phyloP scores from a whole-genome alignment of 30 jellyfish, hydroid and myxozoan species.

The Phacellophora camtschatica region DNA sequence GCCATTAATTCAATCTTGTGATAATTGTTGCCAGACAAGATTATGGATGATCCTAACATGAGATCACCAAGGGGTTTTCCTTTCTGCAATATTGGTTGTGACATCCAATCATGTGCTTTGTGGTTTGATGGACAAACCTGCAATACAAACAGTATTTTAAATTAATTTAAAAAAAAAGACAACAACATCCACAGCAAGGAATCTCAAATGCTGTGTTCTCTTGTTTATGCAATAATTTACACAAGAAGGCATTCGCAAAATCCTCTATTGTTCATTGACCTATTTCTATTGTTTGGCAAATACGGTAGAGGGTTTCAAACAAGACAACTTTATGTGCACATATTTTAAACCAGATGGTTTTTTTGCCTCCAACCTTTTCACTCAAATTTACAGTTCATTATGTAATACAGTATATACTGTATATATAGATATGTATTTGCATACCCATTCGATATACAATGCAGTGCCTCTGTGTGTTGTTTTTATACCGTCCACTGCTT shows the following conservation, averaged over 20 bases:
- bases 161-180: no score
- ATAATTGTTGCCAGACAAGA: background rate
- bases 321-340: no score
- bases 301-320: no score
- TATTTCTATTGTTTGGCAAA: no score
- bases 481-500: background rate
- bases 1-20: background rate
- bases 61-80: conserved; percentile 6
- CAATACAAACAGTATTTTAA: no score
- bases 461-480: background rate
- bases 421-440: no score
- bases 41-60: background rate
- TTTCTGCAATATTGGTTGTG: background rate
- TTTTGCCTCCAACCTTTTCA: no score
- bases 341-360: no score
- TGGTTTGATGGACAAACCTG: background rate
- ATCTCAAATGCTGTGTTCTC: no score
- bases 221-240: background rate
- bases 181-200: no score
- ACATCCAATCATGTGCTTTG: background rate
- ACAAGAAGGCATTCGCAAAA: background rate
- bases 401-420: no score
- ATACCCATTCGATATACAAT: background rate
- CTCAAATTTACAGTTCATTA: no score
- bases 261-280: background rate